phyloP scores from a whole-genome alignment of 2,797 vertebrate genomes.

The Labroides dimidiatus region DNA sequence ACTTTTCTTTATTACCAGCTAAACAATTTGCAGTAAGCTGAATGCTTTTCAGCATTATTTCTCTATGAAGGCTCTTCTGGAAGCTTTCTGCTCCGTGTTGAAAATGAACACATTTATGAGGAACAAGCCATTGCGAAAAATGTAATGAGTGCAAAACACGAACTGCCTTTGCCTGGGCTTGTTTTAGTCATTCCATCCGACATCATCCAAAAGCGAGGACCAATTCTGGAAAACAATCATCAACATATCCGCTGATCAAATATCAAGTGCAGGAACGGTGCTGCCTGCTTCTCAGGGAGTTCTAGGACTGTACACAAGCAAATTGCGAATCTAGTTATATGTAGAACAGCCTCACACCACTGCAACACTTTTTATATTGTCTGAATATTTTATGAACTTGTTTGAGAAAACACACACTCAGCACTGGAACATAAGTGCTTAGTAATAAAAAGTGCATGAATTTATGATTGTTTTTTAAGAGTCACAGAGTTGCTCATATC shows the following conservation, averaged over 20 bases:
- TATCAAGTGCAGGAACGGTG: constrained; percentile 34
- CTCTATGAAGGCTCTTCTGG: constrained; percentile 28
- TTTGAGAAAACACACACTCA: constrained; percentile 36
- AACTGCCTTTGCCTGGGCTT: constrained; percentile 35
- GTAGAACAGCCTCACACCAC: not conserved
- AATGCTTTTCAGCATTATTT: constrained; percentile 3
- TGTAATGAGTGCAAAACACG: constrained; percentile 52
- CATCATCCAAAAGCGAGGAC: constrained; percentile 36
- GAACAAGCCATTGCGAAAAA: constrained; percentile 47
- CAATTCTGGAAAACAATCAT: constrained; percentile 50
- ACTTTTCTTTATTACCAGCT: not conserved
- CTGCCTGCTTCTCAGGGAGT: constrained; percentile 6
- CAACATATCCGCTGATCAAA: constrained; percentile 46
- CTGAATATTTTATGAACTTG: constrained; percentile 48
- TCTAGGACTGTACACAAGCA: constrained; percentile 19
- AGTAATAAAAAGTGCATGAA: constrained; percentile 30
- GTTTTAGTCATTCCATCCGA: constrained; percentile 44
- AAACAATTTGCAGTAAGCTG: not conserved
- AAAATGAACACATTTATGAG: constrained; percentile 36
- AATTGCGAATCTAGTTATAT: constrained; percentile 34
- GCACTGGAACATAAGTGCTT: constrained; percentile 1
- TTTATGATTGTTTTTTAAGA: constrained; percentile 49
- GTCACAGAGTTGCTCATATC: constrained; percentile 35
- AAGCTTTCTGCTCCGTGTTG: constrained; percentile 18
- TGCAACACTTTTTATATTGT: constrained; percentile 31